Evolutionary conservation across 64 coral and sea anemone species (phyloP).

Genomic region (Dendronephthya gigantea): DNA sequence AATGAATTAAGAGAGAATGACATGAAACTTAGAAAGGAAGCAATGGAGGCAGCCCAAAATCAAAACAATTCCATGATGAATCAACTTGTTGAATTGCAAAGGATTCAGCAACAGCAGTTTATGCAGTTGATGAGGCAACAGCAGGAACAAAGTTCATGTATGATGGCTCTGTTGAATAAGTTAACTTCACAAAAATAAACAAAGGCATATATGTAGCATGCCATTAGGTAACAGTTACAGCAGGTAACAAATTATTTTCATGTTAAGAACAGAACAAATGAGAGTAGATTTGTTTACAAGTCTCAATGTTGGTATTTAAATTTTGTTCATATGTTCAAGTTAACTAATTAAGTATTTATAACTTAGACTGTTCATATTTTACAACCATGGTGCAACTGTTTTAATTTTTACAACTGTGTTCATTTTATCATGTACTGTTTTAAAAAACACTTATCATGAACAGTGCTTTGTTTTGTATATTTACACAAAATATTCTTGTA

Average conservation of each 20-base stretch:
- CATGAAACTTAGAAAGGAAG: neutral
- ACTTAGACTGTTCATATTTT: neutral
- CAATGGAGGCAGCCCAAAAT: neutral
- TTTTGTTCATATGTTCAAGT: neutral
- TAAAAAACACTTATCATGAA: neutral
- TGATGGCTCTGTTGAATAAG: neutral
- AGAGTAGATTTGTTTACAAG: neutral
- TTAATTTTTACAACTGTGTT: neutral
- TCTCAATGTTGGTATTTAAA: neutral
- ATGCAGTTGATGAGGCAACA: neutral
- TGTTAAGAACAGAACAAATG: neutral
- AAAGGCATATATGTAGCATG: neutral
- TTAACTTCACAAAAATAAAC: neutral
- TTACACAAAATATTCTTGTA: neutral
- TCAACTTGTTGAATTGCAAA: neutral
- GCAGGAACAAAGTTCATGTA: neutral
- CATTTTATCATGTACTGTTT: neutral
- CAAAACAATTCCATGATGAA: neutral
- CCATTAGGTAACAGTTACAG: neutral
- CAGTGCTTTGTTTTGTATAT: neutral
- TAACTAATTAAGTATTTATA: neutral
- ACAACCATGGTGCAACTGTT: neutral
- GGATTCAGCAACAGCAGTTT: neutral
- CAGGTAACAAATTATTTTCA: too few species aligned
- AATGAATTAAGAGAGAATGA: neutral